Percentiles rank a stretch among this genome's conserved stretches.
phyloP scores from a whole-genome alignment of 2,888 invertebrate genomes.

The Leptopterna dolabrata region DNA sequence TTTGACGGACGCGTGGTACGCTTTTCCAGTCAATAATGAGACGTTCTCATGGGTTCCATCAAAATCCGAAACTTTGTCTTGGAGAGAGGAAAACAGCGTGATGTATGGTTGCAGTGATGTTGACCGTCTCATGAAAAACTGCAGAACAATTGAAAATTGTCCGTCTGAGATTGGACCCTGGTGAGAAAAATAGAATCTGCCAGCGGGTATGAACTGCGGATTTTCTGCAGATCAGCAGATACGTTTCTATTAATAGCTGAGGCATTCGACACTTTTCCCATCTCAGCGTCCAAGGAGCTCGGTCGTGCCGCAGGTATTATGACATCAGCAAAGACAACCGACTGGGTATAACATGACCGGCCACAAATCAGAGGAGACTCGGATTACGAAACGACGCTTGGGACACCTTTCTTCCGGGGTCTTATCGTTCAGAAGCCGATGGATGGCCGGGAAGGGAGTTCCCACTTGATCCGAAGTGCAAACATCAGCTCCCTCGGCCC shows the following conservation, averaged over 20 bases:
- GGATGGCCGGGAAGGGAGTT: background rate
- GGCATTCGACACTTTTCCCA: background rate
- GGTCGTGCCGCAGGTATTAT: background rate
- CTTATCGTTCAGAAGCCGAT: background rate
- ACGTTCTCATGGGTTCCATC: too few species aligned
- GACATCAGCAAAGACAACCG: background rate
- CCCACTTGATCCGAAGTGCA: conserved; percentile 31
- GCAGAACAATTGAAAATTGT: too few species aligned
- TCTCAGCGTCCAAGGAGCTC: background rate
- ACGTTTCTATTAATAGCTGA: background rate
- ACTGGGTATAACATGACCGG: background rate
- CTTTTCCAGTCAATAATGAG: too few species aligned
- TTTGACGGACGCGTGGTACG: too few species aligned
- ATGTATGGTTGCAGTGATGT: too few species aligned
- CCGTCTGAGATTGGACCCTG: too few species aligned
- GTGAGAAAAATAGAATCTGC: too few species aligned
- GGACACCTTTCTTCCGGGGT: conserved; percentile 33
- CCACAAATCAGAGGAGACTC: conserved; percentile 31
- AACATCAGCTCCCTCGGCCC: background rate
- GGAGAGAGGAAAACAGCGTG: too few species aligned
- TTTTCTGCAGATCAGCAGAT: background rate
- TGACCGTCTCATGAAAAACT: too few species aligned
- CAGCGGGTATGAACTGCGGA: too few species aligned
- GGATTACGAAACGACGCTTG: conserved; percentile 7
- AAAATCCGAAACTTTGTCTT: too few species aligned